Percentiles rank a stretch among this genome's conserved stretches.
phyloP scores from a whole-genome alignment of 2,888 invertebrate species.

The Cantharis nigra region DNA sequence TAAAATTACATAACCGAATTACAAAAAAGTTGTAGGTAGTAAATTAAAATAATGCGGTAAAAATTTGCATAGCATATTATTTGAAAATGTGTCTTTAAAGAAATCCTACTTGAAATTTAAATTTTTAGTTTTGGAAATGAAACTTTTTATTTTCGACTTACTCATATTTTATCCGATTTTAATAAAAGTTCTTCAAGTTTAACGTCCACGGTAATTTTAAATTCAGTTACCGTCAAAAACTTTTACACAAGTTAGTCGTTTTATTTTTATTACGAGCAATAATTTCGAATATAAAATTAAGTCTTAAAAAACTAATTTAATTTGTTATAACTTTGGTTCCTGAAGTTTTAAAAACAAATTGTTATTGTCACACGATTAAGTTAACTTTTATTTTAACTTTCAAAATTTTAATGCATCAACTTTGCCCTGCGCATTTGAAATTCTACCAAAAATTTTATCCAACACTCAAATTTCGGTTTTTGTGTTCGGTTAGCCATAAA shows the following conservation, averaged over 20 bases:
- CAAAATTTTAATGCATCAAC: neutral
- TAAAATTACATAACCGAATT: neutral
- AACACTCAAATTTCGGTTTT: neutral
- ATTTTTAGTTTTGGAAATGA: constrained; percentile 2
- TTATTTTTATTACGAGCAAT: neutral
- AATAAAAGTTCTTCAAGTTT: constrained; percentile 17
- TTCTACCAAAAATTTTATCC: neutral
- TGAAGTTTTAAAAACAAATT: neutral
- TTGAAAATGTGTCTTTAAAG: constrained; percentile 6
- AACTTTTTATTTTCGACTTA: constrained; percentile 16
- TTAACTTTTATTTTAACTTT: neutral
- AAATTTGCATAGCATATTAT: constrained; percentile 1
- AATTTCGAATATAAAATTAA: neutral
- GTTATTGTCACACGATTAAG: neutral
- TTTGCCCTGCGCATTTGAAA: neutral
- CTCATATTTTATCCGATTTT: constrained; percentile 14
- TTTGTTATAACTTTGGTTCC: neutral
- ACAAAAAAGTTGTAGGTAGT: neutral
- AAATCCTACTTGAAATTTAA: constrained; percentile 15
- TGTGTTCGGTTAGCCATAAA: neutral
- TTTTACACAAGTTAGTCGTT: neutral
- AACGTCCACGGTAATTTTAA: constrained; percentile 16
- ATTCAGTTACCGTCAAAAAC: constrained; percentile 10
- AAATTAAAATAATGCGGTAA: neutral
- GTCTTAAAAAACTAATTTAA: neutral